Percentiles rank a stretch among this genome's conserved stretches.
Conservation (phyloP, 2,888 invertebrate species). For the Cheilosia soror region DNA sequence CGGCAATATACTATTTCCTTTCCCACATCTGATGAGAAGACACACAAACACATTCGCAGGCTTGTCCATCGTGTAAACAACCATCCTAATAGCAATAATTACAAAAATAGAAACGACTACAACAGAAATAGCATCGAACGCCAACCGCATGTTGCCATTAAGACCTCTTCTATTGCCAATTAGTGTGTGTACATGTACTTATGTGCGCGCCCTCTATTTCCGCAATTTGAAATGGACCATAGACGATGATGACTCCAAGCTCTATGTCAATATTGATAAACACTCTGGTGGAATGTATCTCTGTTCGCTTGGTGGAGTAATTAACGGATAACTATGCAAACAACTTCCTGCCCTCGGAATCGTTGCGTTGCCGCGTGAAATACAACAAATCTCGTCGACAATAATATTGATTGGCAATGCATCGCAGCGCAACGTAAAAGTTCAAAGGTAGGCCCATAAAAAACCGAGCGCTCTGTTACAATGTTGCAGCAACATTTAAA, state of each 20-base stretch:
- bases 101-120: slow-evolving; percentile 38
- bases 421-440: slow-evolving; percentile 22
- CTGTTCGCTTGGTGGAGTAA: slow-evolving; percentile 28
- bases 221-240: slow-evolving; percentile 73
- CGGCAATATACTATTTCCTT: slow-evolving; percentile 50
- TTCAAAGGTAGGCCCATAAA: slow-evolving; percentile 66
- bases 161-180: slow-evolving; percentile 38
- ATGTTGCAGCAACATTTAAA: slow-evolving; percentile 68
- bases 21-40: slow-evolving; percentile 36
- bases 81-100: slow-evolving; percentile 51
- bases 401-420: slow-evolving; percentile 54
- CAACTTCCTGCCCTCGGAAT: slow-evolving; percentile 56
- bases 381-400: slow-evolving; percentile 36
- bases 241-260: slow-evolving; percentile 57
- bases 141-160: slow-evolving; percentile 34
- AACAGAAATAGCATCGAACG: not conserved
- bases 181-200: slow-evolving; percentile 23
- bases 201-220: slow-evolving; percentile 59
- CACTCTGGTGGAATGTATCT: slow-evolving; percentile 51
- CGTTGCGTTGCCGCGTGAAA: not conserved
- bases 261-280: slow-evolving; percentile 73
- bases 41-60: not conserved
- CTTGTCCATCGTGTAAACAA: slow-evolving; percentile 50
- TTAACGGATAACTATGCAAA: slow-evolving; percentile 54
- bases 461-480: slow-evolving; percentile 32